Conservation (phyloP, 2,888 invertebrate genomes). For the Cylindroiulus punctatus region DNA sequence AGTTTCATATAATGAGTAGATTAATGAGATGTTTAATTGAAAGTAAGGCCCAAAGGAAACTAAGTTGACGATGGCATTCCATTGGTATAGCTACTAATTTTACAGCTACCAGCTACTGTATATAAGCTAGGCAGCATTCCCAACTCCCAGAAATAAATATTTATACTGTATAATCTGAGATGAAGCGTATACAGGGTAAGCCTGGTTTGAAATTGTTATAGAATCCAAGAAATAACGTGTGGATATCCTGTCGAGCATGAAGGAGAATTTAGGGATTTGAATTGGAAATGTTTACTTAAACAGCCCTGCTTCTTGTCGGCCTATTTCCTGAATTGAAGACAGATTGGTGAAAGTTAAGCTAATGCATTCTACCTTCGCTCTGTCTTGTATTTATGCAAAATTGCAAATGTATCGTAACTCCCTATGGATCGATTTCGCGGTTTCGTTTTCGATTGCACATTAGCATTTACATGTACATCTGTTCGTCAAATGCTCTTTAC, state of each 20-base stretch:
- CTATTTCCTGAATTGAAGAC: slow-evolving; percentile 13
- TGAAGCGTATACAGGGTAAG: too few relatives aligned
- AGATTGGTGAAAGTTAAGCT: background rate
- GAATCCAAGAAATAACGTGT: background rate
- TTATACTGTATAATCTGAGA: background rate
- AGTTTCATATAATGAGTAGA: too few relatives aligned
- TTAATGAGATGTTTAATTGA: too few relatives aligned
- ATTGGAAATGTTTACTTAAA: background rate
- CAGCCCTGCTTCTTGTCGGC: background rate
- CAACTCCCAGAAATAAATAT: background rate
- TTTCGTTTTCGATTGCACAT: slow-evolving; percentile 2
- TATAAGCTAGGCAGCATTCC: background rate
- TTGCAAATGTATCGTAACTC: background rate
- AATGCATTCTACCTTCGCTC: background rate
- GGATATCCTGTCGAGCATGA: background rate
- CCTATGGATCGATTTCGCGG: background rate
- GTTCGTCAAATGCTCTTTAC: background rate
- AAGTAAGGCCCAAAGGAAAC: too few relatives aligned
- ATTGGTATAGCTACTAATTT: background rate
- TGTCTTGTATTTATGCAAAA: background rate
- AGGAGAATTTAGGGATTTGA: background rate
- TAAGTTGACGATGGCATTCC: too few relatives aligned
- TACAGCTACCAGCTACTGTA: background rate
- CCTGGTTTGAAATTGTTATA: background rate
- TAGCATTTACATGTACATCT: background rate